A percentile compares a stretch with the other conserved stretches of the same genome.
Evolutionary conservation across 2,113 vertebrate species (phyloP).

Genomic region (Rhynchomys soricoides): DNA sequence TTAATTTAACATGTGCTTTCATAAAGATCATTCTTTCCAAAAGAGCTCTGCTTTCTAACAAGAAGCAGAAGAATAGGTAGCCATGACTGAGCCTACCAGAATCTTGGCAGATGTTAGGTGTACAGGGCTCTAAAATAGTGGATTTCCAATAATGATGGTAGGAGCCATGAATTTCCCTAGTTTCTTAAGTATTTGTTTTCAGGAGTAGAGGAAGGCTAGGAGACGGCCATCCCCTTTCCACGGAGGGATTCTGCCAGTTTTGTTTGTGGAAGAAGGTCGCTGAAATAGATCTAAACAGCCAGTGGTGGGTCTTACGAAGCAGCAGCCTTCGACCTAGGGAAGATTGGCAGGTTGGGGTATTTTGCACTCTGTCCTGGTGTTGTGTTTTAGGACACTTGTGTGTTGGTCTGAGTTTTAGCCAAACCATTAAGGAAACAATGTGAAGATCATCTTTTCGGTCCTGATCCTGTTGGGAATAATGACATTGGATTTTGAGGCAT

Average conservation of each 20-base stretch:
- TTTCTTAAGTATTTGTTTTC: not conserved
- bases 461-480: not conserved
- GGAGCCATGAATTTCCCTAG: not conserved
- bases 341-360: slow-evolving; percentile 48
- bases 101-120: not conserved
- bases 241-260: not conserved
- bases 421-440: slow-evolving; percentile 71
- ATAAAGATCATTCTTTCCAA: slow-evolving; percentile 53
- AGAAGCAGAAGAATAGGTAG: not conserved
- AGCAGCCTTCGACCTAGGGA: not conserved
- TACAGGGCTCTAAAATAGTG: not conserved
- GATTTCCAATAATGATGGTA: not conserved
- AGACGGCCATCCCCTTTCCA: not conserved
- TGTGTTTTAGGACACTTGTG: slow-evolving; percentile 58
- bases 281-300: slow-evolving; percentile 15
- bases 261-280: not conserved
- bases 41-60: slow-evolving; percentile 14
- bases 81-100: not conserved
- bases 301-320: not conserved
- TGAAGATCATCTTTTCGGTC: not conserved
- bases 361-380: not conserved
- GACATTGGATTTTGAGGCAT: not conserved
- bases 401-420: slow-evolving; percentile 69
- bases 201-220: not conserved
- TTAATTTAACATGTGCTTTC: slow-evolving; percentile 59